Evolutionary conservation across 2,797 vertebrate genomes (phyloP), one percentile per base, ranked within the genome.

Genomic region (Rhincodon typus): DNA sequence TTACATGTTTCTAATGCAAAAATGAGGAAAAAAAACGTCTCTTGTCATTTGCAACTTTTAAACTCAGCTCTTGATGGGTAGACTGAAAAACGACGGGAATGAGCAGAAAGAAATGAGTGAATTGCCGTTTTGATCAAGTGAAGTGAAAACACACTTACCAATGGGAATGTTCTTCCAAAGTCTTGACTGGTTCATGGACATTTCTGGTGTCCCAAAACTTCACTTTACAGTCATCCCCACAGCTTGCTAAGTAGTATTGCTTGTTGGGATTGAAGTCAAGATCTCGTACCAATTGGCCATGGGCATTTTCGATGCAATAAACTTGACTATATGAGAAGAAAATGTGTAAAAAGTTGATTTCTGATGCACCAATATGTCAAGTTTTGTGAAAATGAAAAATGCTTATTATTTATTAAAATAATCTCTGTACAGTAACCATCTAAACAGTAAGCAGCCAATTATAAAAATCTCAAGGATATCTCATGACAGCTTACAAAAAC

Each of bases 211-310:
- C 99, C 99, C 99, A 99, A 98, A 99, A 99, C 97, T 99, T 99
- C 97, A 99, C 99, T 98, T 98, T 99, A 98, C 99, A 99, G 98
- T 99, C 99, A 70, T 99, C 99, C 87, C 99, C 99, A 0, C 99
- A 99, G 98, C 98, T 99, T 96, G 99, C 98, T 96, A 99, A 97
- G 97, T 99, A 99, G 97, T 99, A 99, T 97, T 99, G 99, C 96
- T 98, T 99, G 97, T 99, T 99, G 96, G 99, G 99, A 97, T 99
- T 99, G 97, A 99, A 99, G 97, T 99, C 99, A 94, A 99, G 98
- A 98, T 99, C 99, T 95, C 99, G 98, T 96, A 99, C 99, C 98
- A 99, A 98, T 98, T 99, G 99, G 96, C 99, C 98, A 0, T 99
- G 99, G 95, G 99, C 99, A n/a, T 98, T 99, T 97, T 99, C 99